Evolutionary conservation across 2,113 vertebrate species (phyloP), one percentile per base, ranked within the genome.

Genomic region (Bujurquina vittata): DNA sequence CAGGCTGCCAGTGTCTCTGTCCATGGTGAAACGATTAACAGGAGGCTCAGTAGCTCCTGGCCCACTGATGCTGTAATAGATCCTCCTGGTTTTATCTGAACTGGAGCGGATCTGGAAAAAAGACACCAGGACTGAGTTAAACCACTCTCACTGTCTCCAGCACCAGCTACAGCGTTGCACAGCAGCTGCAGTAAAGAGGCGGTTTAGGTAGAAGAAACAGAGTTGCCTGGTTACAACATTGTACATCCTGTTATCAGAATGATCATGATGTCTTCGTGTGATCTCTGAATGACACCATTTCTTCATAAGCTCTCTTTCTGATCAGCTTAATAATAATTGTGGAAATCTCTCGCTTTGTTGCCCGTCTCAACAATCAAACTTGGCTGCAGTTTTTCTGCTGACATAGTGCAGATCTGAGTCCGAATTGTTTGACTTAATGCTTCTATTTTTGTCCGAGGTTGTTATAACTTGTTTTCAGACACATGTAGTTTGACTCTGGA

Each of bases 31-130:
- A 23, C 95, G 57, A 1, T 29, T 35, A 1, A 8, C 0, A n/a
- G 95, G 95, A 4, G 35, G 11, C 74, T 6, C 3, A 75, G 91
- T 78, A 29, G 93, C 95, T 58, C 95, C 95, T 18, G 90, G 85
- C 75, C 95, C 95, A 46, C 75, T 86, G 81, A 96, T 94, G 15
- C 54, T 87, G 84, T 95, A 96, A 5, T 0, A 1, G 23, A 96
- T 79, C 23, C 1, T 56, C 46, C 46, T 87, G 0, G 6, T 0
- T 79, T 84, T 84, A 46, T 88, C 87, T 20, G 69, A 55, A 73
- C 15, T 81, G 1, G 95, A 95, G 22, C 89, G 91, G n/a, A 95
- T 91, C 95, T 96, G 82, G 4, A 85, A 37, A 87, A 77, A 77
- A 84, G 2, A 69, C 20, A 75, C 3, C 7, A n/a, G n/a, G 2